Evolutionary conservation across 2,888 invertebrate species (phyloP).

Genomic region (Machimus rusticus): DNA sequence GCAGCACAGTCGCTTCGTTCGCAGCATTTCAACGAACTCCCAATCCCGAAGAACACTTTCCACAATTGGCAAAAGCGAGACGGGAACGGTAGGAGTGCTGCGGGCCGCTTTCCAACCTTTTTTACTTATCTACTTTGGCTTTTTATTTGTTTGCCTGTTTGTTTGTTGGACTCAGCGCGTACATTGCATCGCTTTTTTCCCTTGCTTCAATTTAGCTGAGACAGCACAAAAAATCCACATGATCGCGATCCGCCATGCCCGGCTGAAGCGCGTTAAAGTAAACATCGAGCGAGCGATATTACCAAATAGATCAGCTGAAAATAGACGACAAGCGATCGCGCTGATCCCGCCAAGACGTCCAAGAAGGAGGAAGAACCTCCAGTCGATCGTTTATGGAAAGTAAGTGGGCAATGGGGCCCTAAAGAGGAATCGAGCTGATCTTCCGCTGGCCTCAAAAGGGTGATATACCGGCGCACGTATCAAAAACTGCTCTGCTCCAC

Average conservation of each 20-base stretch:
- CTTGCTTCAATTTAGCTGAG: conserved; percentile 4
- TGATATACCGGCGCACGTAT: background rate
- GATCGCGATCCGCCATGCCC: background rate
- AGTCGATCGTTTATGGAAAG: background rate
- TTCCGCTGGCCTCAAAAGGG: conserved; percentile 3
- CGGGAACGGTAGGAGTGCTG: background rate
- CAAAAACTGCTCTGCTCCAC: background rate
- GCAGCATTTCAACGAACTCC: background rate
- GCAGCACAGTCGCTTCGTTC: background rate
- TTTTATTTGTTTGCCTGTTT: background rate
- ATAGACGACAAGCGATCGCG: background rate
- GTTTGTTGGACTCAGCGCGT: background rate
- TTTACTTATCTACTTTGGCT: background rate
- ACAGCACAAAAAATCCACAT: conserved; percentile 12
- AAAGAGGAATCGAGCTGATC: background rate
- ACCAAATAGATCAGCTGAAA: conserved; percentile 32
- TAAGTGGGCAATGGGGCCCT: background rate
- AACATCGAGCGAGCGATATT: conserved; percentile 1
- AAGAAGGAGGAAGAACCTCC: background rate
- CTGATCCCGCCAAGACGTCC: background rate
- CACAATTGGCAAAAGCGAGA: conserved; percentile 27
- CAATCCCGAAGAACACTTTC: conserved; percentile 1
- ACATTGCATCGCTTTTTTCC: background rate
- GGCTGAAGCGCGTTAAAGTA: background rate
- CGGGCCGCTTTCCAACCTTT: background rate